These are phyloP conservation scores for Hirudinaria manillensis DNA, from an alignment of 2,888 invertebrate genomes.

Conservation along the genomic window DNA sequence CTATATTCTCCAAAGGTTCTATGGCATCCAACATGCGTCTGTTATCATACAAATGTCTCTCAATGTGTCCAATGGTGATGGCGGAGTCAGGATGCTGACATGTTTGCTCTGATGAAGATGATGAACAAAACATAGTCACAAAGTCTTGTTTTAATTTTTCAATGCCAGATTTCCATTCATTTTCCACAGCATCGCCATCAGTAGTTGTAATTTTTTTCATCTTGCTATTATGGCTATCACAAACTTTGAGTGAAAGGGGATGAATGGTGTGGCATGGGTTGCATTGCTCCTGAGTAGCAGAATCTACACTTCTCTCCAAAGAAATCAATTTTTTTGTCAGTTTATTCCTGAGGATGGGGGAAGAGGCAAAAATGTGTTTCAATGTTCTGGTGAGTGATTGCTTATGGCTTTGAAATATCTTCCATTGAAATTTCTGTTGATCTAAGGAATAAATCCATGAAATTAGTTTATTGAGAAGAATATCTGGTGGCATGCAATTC, in stretches of 20 bases:
- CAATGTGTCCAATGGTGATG: not conserved
- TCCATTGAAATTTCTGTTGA: not conserved
- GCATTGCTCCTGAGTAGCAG: not conserved
- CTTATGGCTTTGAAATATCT: slow-evolving; percentile 11
- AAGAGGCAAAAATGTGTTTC: slow-evolving; percentile 12
- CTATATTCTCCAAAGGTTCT: slow-evolving; percentile 3
- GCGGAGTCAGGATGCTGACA: not conserved
- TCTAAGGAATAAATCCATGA: slow-evolving; percentile 15
- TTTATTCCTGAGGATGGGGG: slow-evolving; percentile 14
- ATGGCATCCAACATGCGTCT: slow-evolving; percentile 6
- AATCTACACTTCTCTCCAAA: not conserved
- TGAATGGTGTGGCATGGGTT: not conserved
- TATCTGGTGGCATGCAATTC: not conserved
- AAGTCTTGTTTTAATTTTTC: not conserved
- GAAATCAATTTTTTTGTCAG: slow-evolving; percentile 9
- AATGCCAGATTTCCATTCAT: not conserved
- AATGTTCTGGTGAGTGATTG: not conserved
- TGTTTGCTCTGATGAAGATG: not conserved
- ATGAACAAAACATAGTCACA: slow-evolving; percentile 1
- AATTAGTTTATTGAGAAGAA: slow-evolving; percentile 10
- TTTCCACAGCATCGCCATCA: no score
- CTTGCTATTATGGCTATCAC: no score
- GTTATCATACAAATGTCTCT: not conserved
- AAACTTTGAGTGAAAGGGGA: not conserved
- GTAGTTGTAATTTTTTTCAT: not conserved